Evolutionary conservation across 2,888 invertebrate genomes (phyloP).

Genomic region (Chloromyia formosa): DNA sequence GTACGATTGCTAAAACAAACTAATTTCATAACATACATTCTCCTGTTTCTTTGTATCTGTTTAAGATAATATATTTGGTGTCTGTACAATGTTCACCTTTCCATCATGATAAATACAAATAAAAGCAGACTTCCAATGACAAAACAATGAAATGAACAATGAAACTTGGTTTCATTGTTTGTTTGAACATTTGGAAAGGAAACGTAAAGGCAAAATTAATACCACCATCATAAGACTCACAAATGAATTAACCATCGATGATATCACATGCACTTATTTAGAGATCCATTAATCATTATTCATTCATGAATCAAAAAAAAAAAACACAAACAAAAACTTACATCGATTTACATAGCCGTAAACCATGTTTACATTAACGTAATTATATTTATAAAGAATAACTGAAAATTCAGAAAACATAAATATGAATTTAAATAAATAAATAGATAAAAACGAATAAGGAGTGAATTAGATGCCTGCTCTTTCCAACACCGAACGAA

Average conservation of each 20-base stretch:
- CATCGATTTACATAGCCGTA: constrained; percentile 40
- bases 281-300: constrained; percentile 4
- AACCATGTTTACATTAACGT: constrained; percentile 26
- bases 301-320: not conserved
- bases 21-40: no score
- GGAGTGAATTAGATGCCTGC: constrained; percentile 22
- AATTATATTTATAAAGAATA: constrained; percentile 36
- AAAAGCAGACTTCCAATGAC: not conserved
- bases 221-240: constrained; percentile 1
- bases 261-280: constrained; percentile 4
- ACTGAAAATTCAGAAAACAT: constrained; percentile 5
- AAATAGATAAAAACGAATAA: constrained; percentile 17
- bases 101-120: no score
- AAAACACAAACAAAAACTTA: constrained; percentile 22
- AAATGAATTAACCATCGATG: not conserved
- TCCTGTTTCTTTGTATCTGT: no score
- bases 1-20: no score
- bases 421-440: not conserved
- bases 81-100: constrained; percentile 3
- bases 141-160: not conserved
- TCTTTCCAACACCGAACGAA: not conserved
- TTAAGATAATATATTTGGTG: not conserved
- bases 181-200: not conserved
- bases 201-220: not conserved
- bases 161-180: not conserved